Evolutionary conservation across 2,797 vertebrate genomes (phyloP).

Genomic region (Coendou prehensilis): DNA sequence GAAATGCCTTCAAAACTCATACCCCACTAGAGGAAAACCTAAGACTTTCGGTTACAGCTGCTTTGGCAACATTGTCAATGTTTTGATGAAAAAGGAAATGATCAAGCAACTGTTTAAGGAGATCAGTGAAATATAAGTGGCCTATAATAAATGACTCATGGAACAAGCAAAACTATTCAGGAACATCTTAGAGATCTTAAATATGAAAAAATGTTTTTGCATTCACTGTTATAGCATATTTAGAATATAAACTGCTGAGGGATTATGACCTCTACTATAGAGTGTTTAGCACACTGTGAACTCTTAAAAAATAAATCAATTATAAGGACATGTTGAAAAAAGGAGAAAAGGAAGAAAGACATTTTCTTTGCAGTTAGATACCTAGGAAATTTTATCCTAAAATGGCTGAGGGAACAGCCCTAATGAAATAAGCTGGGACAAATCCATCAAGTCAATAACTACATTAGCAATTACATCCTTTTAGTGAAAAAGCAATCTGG

Average conservation of each 20-base stretch:
- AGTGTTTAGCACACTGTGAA: constrained; percentile 15
- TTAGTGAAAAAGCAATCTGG: constrained; percentile 84
- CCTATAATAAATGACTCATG: constrained; percentile 66
- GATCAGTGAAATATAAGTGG: constrained; percentile 73
- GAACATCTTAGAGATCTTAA: constrained; percentile 21
- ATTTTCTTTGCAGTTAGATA: constrained; percentile 73
- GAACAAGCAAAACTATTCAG: constrained; percentile 55
- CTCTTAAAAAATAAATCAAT: constrained; percentile 55
- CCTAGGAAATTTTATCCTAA: constrained; percentile 82
- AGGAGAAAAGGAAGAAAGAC: constrained; percentile 45
- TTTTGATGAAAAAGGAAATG: constrained; percentile 67
- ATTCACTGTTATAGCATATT: neutral
- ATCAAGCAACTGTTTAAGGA: constrained; percentile 72
- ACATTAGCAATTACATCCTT: constrained; percentile 85
- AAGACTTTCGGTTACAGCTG: neutral
- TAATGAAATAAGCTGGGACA: constrained; percentile 82
- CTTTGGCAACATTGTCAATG: neutral
- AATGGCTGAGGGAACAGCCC: constrained; percentile 75
- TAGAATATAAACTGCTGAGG: constrained; percentile 27
- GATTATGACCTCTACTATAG: neutral
- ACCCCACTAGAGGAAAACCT: neutral
- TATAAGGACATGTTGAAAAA: constrained; percentile 33
- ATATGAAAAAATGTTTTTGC: constrained; percentile 4
- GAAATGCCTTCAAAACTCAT: constrained; percentile 20
- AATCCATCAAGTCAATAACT: constrained; percentile 74